Evolutionary conservation across 92 coral and sea anemone genomes (phyloP).

Genomic region (Paramuricea clavata): DNA sequence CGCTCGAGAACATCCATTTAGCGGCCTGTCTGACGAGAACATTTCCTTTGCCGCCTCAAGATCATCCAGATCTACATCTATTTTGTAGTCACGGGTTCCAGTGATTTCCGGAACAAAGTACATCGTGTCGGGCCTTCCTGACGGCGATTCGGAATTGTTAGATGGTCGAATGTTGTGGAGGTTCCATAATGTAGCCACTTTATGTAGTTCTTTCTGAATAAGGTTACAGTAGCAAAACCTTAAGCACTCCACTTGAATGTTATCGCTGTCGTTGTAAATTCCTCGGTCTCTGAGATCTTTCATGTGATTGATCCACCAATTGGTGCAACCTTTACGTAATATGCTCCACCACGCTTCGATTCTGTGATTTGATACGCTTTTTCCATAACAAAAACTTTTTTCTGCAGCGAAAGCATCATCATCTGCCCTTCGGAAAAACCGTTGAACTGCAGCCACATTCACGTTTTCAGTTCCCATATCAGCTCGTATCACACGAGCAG

Average conservation of each 20-base stretch:
- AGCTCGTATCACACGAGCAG: conserved; percentile 17
- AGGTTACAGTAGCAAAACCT: conserved; percentile 6
- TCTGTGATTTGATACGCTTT: conserved; percentile 5
- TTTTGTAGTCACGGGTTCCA: conserved; percentile 19
- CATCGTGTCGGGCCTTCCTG: conserved; percentile 18
- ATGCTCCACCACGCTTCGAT: conserved; percentile 15
- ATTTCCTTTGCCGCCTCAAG: conserved; percentile 28
- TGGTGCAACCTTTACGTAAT: background rate
- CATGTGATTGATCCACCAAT: background rate
- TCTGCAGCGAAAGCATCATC: background rate
- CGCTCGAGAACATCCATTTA: background rate
- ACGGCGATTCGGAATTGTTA: background rate
- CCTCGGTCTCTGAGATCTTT: conserved; percentile 17
- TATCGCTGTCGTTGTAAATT: conserved; percentile 10
- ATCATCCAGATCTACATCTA: conserved; percentile 26
- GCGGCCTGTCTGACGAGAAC: conserved; percentile 6
- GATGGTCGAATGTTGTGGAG: conserved; percentile 8
- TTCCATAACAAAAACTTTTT: conserved; percentile 14
- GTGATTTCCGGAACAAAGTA: conserved; percentile 14
- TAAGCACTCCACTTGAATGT: conserved; percentile 4
- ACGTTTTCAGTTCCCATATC: conserved; percentile 24
- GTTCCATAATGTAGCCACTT: conserved; percentile 7
- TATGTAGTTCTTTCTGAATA: background rate
- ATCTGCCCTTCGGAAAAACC: background rate
- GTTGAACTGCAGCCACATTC: background rate